Evolutionary conservation across 2,797 vertebrate species (phyloP).

Genomic region (Eulemur albifrons): DNA sequence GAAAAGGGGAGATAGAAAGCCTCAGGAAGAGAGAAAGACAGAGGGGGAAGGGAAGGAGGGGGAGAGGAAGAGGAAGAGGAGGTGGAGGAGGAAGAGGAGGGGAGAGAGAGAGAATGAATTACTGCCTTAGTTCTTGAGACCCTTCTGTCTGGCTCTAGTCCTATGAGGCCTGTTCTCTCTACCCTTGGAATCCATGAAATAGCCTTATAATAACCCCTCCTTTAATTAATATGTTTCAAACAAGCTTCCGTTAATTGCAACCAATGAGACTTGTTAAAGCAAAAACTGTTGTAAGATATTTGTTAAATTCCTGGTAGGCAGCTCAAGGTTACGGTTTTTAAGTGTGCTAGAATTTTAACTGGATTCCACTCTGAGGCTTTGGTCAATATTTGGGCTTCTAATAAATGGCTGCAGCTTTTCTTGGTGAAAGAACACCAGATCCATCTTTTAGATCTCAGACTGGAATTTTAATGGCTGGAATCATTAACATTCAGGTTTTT

Average conservation of each 20-base stretch:
- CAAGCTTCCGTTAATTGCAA: background rate
- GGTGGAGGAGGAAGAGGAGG: too few species aligned
- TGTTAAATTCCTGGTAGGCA: constrained; percentile 24
- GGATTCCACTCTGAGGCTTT: constrained; percentile 46
- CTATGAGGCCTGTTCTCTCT: background rate
- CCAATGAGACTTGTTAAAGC: background rate
- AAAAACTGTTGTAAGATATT: constrained; percentile 15
- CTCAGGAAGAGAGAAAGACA: background rate
- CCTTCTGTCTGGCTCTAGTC: background rate
- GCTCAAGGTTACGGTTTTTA: constrained; percentile 21
- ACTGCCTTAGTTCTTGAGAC: background rate
- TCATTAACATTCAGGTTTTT: constrained; percentile 3
- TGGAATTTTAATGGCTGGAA: constrained; percentile 41
- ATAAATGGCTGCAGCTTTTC: constrained; percentile 35
- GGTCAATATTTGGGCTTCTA: constrained; percentile 18
- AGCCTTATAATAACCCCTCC: background rate
- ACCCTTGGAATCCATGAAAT: background rate
- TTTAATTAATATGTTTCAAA: background rate
- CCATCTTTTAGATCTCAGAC: background rate
- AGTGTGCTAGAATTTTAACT: background rate
- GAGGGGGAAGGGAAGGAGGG: fast-evolving
- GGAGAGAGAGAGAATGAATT: background rate
- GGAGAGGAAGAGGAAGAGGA: too few species aligned
- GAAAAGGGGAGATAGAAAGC: background rate
- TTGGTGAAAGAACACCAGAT: background rate